Percentiles rank a stretch among this genome's conserved stretches.
Conservation (phyloP, 2,113 vertebrate genomes). For the Lasiurus borealis region DNA sequence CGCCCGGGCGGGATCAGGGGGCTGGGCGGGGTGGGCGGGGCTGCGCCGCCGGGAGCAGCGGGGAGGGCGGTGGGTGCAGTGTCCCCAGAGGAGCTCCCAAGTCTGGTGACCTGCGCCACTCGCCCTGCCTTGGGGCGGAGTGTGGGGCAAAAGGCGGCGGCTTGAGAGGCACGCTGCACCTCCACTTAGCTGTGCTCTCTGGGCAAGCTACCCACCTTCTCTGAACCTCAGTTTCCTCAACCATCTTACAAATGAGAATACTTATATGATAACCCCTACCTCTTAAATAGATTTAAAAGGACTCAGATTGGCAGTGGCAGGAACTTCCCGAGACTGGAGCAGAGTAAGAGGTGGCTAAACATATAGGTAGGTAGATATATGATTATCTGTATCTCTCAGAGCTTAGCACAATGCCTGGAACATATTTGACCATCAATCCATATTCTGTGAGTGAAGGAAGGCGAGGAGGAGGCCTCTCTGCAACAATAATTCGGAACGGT, state of each 20-base stretch:
- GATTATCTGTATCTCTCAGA: not conserved
- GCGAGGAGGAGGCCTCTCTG: not conserved
- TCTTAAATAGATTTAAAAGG: not conserved
- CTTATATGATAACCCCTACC: not conserved
- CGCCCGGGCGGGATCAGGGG: rapidly evolving
- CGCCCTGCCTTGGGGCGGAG: rapidly evolving
- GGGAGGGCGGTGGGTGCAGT: too few species aligned
- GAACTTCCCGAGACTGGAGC: not conserved
- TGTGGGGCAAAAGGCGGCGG: not conserved
- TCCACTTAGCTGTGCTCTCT: not conserved
- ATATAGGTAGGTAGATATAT: not conserved
- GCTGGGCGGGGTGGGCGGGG: rapidly evolving
- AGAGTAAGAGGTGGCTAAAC: not conserved
- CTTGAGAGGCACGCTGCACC: rapidly evolving
- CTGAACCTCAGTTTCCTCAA: not conserved
- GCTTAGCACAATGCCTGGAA: not conserved
- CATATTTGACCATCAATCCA: not conserved
- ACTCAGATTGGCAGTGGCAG: not conserved
- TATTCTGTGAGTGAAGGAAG: not conserved
- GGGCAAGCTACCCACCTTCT: not conserved
- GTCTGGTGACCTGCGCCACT: too few species aligned
- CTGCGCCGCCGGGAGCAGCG: not conserved
- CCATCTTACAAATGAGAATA: too few species aligned
- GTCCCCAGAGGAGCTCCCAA: not conserved
- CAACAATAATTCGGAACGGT: not conserved